Evolutionary conservation across 2,888 invertebrate genomes (phyloP), one percentile per base, ranked within the genome.

Genomic region (Chaetoderma sp.): DNA sequence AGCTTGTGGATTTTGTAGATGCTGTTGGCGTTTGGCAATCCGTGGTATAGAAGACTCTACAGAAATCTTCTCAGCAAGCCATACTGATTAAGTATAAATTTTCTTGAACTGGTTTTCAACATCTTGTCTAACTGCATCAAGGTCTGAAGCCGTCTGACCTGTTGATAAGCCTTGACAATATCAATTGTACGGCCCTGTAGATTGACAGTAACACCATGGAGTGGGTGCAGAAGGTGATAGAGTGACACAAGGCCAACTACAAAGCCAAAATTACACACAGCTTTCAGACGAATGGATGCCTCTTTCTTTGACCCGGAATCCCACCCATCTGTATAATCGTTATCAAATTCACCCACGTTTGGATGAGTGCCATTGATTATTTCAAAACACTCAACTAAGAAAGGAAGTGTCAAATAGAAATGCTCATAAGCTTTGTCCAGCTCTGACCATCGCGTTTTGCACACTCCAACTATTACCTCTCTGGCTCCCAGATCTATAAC

Each of bases 371-470:
- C 42, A 18, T 56, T 47, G 10, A 63, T 63, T 23, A 63, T 58
- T 42, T 63, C 59, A 21, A 61, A 56, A 25, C 45, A 42, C 39
- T 63, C 49, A 30, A 63, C 63, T 23, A 63, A 36, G 49, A 59
- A 63, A 4, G 49, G 27, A 45, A 59, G 49, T n/a, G 28, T 30
- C 8, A 32, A 47, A 33, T 63, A 60, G 32, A 60, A 60, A 23
- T 60, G 58, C 47, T 63, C 30, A 47, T 45, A 60, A 2, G 63
- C 57, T 13, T 30, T 63, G 25, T 63, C 54, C 33, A 57, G 30
- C 30, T 32, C 63, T 23, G 58, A 59, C 63, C 59, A 63, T 47
- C 58, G 5, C 32, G 63, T 63, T 33, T 60, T 45, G 33, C 63
- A 62, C 33, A 63, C 10, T 13, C 30, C 59, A 25, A 61, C 32